Percentiles rank a stretch among this genome's conserved stretches.
Evolutionary conservation across 2,888 invertebrate species (phyloP).

Genomic region (Axea sp.): DNA sequence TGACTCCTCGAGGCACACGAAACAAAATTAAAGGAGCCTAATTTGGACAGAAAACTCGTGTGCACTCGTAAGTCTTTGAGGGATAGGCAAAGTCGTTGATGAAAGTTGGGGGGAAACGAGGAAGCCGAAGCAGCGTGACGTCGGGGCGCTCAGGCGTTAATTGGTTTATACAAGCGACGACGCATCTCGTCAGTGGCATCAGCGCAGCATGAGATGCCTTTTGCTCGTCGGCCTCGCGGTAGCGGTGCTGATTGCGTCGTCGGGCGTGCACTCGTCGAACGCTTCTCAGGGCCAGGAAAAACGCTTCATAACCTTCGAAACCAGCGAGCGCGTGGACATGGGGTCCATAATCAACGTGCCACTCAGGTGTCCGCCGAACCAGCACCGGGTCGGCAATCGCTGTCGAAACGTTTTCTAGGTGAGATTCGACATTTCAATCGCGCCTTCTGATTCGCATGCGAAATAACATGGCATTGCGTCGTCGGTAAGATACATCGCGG

Average conservation of each 20-base stretch:
- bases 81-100: constrained; percentile 55
- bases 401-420: constrained; percentile 73
- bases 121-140: constrained; percentile 36
- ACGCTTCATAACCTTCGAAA: constrained; percentile 66
- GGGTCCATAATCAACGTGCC: constrained; percentile 73
- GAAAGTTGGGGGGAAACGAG: constrained; percentile 43
- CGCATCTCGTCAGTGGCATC: constrained; percentile 61
- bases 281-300: constrained; percentile 45
- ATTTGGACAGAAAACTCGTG: too few relatives aligned
- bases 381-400: constrained; percentile 68
- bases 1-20: too few relatives aligned
- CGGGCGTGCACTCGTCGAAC: constrained; percentile 40
- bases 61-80: constrained; percentile 35
- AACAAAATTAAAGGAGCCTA: too few relatives aligned
- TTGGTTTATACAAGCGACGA: constrained; percentile 54
- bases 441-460: constrained; percentile 14
- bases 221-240: constrained; percentile 54
- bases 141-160: constrained; percentile 46
- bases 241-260: constrained; percentile 48
- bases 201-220: constrained; percentile 64
- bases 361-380: constrained; percentile 69
- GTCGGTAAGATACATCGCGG: constrained; percentile 49
- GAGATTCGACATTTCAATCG: not conserved
- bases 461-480: constrained; percentile 47
- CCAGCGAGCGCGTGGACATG: constrained; percentile 47